Evolutionary conservation across 2,113 vertebrate species (phyloP).

Genomic region (Onychorhynchus coronatus): DNA sequence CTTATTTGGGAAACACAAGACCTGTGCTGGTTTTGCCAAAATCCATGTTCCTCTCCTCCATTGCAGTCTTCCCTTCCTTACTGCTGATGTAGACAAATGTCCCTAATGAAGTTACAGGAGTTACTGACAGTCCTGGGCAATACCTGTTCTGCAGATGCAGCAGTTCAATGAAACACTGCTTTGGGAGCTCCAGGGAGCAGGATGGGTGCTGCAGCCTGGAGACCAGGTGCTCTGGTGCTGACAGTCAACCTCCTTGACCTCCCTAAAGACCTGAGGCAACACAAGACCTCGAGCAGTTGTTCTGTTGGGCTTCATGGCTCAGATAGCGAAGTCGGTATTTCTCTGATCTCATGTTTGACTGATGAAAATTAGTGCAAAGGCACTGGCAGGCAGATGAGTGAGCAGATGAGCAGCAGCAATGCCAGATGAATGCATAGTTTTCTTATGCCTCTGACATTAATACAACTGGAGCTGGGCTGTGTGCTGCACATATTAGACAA

Average conservation of each 20-base stretch:
- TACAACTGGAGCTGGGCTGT: neutral
- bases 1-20: neutral
- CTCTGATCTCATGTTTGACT: neutral
- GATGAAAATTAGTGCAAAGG: neutral
- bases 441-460: neutral
- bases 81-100: neutral
- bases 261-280: neutral
- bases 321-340: neutral
- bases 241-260: neutral
- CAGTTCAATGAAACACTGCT: neutral
- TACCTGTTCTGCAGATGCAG: neutral
- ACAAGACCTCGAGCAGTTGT: neutral
- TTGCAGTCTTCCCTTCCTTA: neutral
- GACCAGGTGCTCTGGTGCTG: neutral
- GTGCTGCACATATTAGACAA: neutral
- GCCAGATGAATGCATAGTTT: neutral
- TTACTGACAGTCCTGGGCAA: accelerated
- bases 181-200: neutral
- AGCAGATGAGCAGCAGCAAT: neutral
- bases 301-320: accelerated
- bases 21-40: neutral
- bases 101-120: neutral
- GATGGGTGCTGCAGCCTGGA: neutral
- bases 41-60: neutral
- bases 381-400: neutral